These are phyloP conservation scores for Rhinichthys osculus DNA, from an alignment of 2,797 vertebrate species.

Conservation along the genomic window DNA sequence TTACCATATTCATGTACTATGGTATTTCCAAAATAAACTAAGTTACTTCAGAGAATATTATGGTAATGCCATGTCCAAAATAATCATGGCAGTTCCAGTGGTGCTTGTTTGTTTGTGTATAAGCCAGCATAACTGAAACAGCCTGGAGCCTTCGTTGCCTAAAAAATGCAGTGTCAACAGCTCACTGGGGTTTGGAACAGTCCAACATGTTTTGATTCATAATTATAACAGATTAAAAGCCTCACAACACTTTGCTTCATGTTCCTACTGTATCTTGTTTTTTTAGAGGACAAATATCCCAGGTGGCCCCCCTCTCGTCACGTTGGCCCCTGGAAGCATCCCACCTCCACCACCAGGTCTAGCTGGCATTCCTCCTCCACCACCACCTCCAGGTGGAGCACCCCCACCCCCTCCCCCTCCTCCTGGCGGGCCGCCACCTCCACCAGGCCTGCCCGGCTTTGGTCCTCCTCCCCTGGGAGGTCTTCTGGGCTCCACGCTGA, in stretches of 20 bases:
- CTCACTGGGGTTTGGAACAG: neutral
- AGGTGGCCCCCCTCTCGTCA: constrained; percentile 55
- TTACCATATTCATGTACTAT: neutral
- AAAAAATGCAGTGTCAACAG: neutral
- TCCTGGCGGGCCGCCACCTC: constrained; percentile 63
- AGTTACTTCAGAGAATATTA: neutral
- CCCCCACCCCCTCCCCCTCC: constrained; percentile 66
- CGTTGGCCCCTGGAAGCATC: constrained; percentile 75
- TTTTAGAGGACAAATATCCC: constrained; percentile 56
- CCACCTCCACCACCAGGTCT: constrained; percentile 72
- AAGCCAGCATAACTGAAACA: neutral
- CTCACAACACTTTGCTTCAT: neutral
- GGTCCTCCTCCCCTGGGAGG: constrained; percentile 80
- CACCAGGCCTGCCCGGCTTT: constrained; percentile 75
- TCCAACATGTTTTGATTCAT: neutral
- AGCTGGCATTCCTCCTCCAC: constrained; percentile 72
- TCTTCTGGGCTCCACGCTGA: constrained; percentile 74
- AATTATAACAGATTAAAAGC: neutral
- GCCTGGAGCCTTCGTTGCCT: neutral
- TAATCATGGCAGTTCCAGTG: neutral
- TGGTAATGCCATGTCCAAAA: neutral
- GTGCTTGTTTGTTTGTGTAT: neutral
- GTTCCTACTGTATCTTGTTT: neutral
- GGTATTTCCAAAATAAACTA: neutral
- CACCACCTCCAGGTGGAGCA: constrained; percentile 65